Conservation (phyloP, 92 coral and sea anemone genomes). For the Plumapathes pennacea region DNA sequence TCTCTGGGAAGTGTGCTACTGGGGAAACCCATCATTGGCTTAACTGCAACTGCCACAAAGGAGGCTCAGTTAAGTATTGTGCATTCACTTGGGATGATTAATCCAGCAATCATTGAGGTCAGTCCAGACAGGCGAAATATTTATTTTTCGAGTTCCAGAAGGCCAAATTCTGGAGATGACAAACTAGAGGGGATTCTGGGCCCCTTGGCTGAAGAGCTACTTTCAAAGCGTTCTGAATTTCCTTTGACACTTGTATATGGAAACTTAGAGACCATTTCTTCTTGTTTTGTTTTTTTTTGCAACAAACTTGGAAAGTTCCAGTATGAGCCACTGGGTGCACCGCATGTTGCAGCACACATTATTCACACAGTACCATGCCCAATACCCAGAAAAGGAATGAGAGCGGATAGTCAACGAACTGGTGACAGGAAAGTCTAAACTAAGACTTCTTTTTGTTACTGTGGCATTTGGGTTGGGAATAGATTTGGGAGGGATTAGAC, state of each 20-base stretch:
- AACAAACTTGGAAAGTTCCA: constrained; percentile 34
- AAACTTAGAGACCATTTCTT: constrained; percentile 35
- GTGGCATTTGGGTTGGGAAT: constrained; percentile 72
- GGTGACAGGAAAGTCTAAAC: constrained; percentile 29
- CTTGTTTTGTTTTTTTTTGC: constrained; percentile 43
- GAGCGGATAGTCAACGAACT: constrained; percentile 50
- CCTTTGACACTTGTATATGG: constrained; percentile 64
- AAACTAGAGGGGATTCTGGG: constrained; percentile 28
- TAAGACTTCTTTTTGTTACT: constrained; percentile 56
- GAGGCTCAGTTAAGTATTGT: constrained; percentile 20
- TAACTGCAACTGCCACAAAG: constrained; percentile 61
- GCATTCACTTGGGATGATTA: constrained; percentile 32
- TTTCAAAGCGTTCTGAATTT: constrained; percentile 31
- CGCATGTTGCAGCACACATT: constrained; percentile 21
- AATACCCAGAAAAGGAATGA: constrained; percentile 59
- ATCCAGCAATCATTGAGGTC: constrained; percentile 35
- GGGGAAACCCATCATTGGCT: constrained; percentile 27
- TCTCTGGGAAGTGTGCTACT: constrained; percentile 25
- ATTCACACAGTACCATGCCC: constrained; percentile 69
- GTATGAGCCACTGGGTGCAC: constrained; percentile 41
- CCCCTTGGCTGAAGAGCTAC: constrained; percentile 39
- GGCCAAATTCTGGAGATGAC: constrained; percentile 42
- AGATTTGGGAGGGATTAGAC: constrained; percentile 43
- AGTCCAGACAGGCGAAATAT: constrained; percentile 46
- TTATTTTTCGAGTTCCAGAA: constrained; percentile 16